Conservation (phyloP, 2,888 invertebrate species). For the Drosophila colorata region DNA sequence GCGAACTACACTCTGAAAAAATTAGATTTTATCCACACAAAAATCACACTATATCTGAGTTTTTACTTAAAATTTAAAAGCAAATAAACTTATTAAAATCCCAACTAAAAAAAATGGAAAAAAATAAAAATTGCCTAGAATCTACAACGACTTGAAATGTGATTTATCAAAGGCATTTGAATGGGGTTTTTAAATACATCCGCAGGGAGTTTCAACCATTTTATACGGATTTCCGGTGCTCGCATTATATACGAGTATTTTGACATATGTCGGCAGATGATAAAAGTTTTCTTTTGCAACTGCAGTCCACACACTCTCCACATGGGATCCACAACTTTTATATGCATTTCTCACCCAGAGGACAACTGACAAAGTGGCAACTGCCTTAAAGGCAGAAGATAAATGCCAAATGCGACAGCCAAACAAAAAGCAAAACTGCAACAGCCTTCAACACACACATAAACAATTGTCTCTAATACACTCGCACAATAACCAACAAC, state of each 20-base stretch:
- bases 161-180: background rate
- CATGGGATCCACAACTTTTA: conserved; percentile 17
- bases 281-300: conserved; percentile 19
- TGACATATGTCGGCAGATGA: conserved; percentile 11
- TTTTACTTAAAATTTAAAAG: too few species aligned
- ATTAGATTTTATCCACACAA: too few species aligned
- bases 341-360: conserved; percentile 31
- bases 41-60: too few species aligned
- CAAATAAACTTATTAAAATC: background rate
- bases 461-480: conserved; percentile 4
- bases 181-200: background rate
- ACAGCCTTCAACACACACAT: conserved; percentile 46
- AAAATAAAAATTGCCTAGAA: background rate
- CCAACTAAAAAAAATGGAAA: too few species aligned
- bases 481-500: conserved; percentile 3
- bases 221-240: background rate
- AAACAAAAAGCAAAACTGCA: conserved; percentile 47
- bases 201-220: background rate
- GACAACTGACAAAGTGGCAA: conserved; percentile 45
- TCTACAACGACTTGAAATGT: background rate
- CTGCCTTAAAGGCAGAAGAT: conserved; percentile 33
- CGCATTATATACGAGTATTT: background rate
- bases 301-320: conserved; percentile 13
- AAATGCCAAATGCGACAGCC: conserved; percentile 49
- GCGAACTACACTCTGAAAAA: too few species aligned